Evolutionary conservation across 2,113 vertebrate species (phyloP), one percentile per base, ranked within the genome.

Genomic region (Rattus rattus): DNA sequence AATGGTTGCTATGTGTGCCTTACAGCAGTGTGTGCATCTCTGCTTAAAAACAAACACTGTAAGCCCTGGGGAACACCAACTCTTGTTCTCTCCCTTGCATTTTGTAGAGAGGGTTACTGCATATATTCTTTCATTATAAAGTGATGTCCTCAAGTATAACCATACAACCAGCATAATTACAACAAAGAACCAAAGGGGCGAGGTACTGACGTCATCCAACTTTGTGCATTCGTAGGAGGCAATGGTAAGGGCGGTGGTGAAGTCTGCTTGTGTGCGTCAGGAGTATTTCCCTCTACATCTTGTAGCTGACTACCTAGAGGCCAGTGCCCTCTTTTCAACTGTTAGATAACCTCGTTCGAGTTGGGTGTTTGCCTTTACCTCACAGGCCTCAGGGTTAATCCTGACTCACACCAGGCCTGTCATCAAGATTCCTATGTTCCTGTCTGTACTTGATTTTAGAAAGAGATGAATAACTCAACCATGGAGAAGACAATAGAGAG

Each of bases 381-480:
- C 76, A 30, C 73, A 73, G 73, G 96, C 95, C 85, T 96, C 59
- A 76, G 36, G 54, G 26, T 80, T 36, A 92, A 92, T 65, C 52
- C 63, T 76, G 73, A 95, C 59, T 95, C 95, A 92, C 22, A 49
- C 36, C 43, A 70, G 49, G 75, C 63, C 69, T 67, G 65, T 83
- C 88, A 39, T 5, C 67, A 75, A 93, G 88, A 88, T 69, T 49
- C 33, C 30, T 39, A 6, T 43, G 43, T 22, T 36, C 63, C 49
- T 65, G 54, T 52, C 43, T 94, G 80, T 7, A 47, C 75, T 88
- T 20, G 36, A 72, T n/a, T 80, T 86, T 61, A 24, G 61, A 81
- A 90, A 91, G 88, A 90, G 30, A 92, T 54, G 52, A 88, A 84
- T 90, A 72, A 96, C 70, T 97, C 86, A 89, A 8, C 33, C 16